Evolutionary conservation across 2,797 vertebrate genomes (phyloP).

Genomic region (Hylomyscus alleni): DNA sequence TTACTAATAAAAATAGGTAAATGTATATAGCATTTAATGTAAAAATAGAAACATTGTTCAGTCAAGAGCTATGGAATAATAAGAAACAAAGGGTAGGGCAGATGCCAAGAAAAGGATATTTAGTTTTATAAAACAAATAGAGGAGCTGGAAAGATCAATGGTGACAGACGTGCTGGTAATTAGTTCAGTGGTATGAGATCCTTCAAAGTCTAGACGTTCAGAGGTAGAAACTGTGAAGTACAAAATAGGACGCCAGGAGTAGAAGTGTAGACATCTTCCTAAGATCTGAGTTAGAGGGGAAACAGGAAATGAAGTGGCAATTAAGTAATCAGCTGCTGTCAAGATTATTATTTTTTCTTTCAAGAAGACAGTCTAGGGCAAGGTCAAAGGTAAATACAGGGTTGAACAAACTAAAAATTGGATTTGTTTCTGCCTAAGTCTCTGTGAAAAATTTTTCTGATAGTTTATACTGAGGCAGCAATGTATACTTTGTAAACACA

Average conservation of each 20-base stretch:
- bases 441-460: background rate
- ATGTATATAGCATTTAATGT: background rate
- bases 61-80: background rate
- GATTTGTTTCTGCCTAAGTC: background rate
- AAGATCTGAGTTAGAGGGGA: slow-evolving; percentile 62
- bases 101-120: background rate
- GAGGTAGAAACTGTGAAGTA: slow-evolving; percentile 47
- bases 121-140: background rate
- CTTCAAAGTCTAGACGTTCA: slow-evolving; percentile 44
- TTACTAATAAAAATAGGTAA: slow-evolving; percentile 23
- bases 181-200: background rate
- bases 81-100: background rate
- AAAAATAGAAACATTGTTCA: background rate
- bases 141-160: slow-evolving; percentile 3
- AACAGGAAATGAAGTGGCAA: slow-evolving; percentile 69
- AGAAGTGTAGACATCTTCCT: slow-evolving; percentile 70
- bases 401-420: slow-evolving; percentile 47
- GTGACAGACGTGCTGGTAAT: background rate
- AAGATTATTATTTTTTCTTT: slow-evolving; percentile 61
- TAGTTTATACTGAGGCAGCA: slow-evolving; percentile 68
- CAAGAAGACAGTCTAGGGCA: slow-evolving; percentile 41
- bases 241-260: slow-evolving; percentile 33
- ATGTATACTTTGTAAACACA: slow-evolving; percentile 85
- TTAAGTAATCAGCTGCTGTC: slow-evolving; percentile 73
- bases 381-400: slow-evolving; percentile 73